Percentiles rank a stretch among this genome's conserved stretches.
Evolutionary conservation across 1,140 invertebrate genomes (phyloP).

Genomic region (Matsumurasca onukii): DNA sequence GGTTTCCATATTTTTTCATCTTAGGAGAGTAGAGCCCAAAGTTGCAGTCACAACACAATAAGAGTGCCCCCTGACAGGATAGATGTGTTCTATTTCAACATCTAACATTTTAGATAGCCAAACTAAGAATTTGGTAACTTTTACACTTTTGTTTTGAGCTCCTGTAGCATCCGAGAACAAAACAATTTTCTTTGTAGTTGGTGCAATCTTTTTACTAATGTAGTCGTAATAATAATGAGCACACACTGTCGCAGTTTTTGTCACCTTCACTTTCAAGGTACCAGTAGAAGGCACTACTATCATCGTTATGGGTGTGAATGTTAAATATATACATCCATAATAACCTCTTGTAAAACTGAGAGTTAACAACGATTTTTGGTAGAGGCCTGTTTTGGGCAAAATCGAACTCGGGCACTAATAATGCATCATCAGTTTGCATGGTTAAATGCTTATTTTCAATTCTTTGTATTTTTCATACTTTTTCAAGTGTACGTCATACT

Average conservation of each 20-base stretch:
- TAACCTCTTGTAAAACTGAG: conserved; percentile 32
- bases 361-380: conserved; percentile 28
- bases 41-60: too few relatives aligned
- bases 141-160: conserved; percentile 16
- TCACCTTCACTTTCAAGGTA: conserved; percentile 22
- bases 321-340: conserved; percentile 31
- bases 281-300: background rate
- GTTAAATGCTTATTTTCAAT: conserved; percentile 9
- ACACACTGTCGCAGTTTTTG: conserved; percentile 24
- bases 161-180: conserved; percentile 16
- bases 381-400: conserved; percentile 32
- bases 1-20: too few relatives aligned
- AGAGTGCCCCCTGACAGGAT: conserved; percentile 1
- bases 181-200: conserved; percentile 6
- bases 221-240: conserved; percentile 22
- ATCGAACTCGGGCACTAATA: conserved; percentile 33
- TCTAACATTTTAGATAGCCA: conserved; percentile 1
- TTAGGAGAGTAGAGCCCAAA: too few relatives aligned
- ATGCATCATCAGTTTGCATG: conserved; percentile 18
- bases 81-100: conserved; percentile 7
- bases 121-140: conserved; percentile 19
- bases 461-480: conserved; percentile 25
- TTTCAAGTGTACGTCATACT: conserved; percentile 24
- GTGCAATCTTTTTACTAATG: conserved; percentile 15
- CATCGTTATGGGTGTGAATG: conserved; percentile 19